Base-by-base conservation (phyloP, 2,888 invertebrate genomes). In the Melitaea athalia region DNA sequence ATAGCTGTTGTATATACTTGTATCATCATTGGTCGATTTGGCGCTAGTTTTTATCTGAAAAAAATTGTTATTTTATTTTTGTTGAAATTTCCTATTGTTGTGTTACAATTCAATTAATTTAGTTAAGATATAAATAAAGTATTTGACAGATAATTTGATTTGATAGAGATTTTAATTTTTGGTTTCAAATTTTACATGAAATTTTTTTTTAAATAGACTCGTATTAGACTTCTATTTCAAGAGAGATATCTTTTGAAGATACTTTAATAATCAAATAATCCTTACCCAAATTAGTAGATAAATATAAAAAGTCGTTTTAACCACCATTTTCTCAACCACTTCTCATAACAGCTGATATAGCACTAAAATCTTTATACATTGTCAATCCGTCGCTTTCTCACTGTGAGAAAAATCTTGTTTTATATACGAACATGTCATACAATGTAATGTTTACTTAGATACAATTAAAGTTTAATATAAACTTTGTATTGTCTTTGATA, bases 381-480 rank as follows among this genome's bases (percentile, higher is more conserved):
- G 72, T 76, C 62, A 42, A 17, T 63, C 53, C 33, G 72, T 65
- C 74, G 45, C 67, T 53, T 62, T 59, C 43, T 66, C 57, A 71
- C 72, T 74, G 73, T 78, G 78, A 45, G 78, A 79, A 69, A 65
- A 17, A 63, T 15, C 75, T 78, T 81, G 78, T 80, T 76, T 72
- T 70, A 74, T 67, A 72, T 71, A 70, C 10, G 73, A 65, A 62
- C 65, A 49, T 38, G 7, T 33, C n/a, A 50, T 62, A 79, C 79
- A 83, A 79, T 79, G 63, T 68, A 53, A 17, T 83, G 82, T 81
- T 79, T 80, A 78, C 33, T 38, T 76, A 70, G 74, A 75, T 76
- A 78, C 72, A 73, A 38, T 64, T 66, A 72, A 69, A 70, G 65
- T 71, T 61, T 71, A 68, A 38, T 7, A 53, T 75, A 72, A 76